Conservation (phyloP, 2,797 vertebrate species). For the Glyptemys insculpta region DNA sequence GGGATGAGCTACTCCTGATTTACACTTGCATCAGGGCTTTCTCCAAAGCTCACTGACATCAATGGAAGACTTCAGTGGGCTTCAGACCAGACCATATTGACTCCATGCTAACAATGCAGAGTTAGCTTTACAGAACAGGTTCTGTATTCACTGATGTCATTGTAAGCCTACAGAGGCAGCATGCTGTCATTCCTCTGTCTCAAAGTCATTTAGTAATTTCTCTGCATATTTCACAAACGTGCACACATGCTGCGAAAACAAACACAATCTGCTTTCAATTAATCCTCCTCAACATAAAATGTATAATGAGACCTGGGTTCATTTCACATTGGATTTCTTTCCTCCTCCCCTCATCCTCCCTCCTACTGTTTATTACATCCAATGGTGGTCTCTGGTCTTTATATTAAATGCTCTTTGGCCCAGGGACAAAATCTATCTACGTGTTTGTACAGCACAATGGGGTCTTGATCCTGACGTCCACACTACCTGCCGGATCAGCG, state of each 20-base stretch:
- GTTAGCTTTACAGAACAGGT: not conserved
- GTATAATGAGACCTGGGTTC: not conserved
- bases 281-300: constrained; percentile 32
- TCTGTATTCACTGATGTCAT: not conserved
- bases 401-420: not conserved
- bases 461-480: not conserved
- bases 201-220: not conserved
- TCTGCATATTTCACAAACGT: constrained; percentile 4
- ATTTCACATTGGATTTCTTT: not conserved
- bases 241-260: not conserved
- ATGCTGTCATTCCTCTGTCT: constrained; percentile 8
- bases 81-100: not conserved
- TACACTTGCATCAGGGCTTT: not conserved
- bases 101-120: not conserved
- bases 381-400: not conserved
- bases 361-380: not conserved
- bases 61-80: not conserved
- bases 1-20: not conserved
- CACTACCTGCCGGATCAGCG: no score
- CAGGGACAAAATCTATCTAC: not conserved
- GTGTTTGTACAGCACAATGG: rapidly evolving
- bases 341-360: not conserved
- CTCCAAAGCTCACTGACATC: not conserved
- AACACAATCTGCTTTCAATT: constrained; percentile 48
- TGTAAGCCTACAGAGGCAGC: not conserved